These are phyloP conservation scores for Hozukius guyotensis DNA, from an alignment of 2,797 vertebrate genomes.

Conservation along the genomic window DNA sequence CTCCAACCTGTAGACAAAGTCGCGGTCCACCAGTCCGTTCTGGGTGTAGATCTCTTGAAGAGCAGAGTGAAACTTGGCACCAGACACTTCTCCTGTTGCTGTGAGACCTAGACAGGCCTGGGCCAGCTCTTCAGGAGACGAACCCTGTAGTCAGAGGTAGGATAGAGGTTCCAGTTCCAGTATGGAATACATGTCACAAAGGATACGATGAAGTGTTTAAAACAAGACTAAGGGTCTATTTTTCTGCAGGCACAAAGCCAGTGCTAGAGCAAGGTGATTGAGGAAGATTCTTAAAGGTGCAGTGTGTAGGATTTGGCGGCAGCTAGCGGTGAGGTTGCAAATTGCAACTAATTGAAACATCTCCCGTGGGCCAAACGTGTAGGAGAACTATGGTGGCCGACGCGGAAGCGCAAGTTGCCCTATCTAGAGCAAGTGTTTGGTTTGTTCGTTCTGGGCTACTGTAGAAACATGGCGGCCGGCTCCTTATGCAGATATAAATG, in stretches of 20 bases:
- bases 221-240: neutral
- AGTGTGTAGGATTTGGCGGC: neutral
- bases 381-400: neutral
- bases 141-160: conserved; percentile 63
- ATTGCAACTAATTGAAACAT: neutral
- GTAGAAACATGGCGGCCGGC: too few relatives aligned
- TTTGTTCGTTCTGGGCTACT: too few relatives aligned
- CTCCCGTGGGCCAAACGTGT: neutral
- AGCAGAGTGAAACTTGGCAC: conserved; percentile 76
- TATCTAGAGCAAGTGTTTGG: too few relatives aligned
- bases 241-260: neutral
- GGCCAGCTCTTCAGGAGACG: conserved; percentile 76
- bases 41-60: conserved; percentile 79
- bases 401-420: too few relatives aligned
- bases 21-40: conserved; percentile 75
- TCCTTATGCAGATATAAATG: too few relatives aligned
- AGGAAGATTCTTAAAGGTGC: neutral
- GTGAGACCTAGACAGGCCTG: conserved; percentile 77
- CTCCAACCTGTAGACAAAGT: conserved; percentile 70
- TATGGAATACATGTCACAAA: neutral
- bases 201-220: neutral
- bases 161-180: neutral
- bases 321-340: neutral
- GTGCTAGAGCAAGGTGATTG: neutral
- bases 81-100: conserved; percentile 77